Conservation (phyloP, 2,797 vertebrate genomes). For the Squalus acanthias region DNA sequence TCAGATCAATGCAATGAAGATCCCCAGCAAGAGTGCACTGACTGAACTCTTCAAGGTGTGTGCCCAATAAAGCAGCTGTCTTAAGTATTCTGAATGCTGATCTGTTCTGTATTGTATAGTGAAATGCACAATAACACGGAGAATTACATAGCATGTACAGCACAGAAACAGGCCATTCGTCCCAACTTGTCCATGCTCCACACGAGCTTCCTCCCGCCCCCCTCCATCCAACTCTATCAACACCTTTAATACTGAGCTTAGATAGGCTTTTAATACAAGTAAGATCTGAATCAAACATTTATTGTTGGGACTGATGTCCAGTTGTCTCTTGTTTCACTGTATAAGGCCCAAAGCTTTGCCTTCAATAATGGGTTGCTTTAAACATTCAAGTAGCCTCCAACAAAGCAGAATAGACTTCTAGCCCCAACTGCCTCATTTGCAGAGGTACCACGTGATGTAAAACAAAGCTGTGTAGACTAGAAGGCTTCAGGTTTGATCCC, state of each 20-base stretch:
- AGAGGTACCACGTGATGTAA: not conserved
- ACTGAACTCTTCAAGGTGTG: slow-evolving; percentile 93
- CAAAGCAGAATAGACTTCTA: not conserved
- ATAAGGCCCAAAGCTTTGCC: not conserved
- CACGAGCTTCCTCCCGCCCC: not conserved
- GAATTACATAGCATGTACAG: not conserved
- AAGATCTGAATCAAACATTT: not conserved
- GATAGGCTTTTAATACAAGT: not conserved
- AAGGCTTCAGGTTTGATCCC: not conserved
- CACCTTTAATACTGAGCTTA: not conserved
- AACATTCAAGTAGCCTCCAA: not conserved
- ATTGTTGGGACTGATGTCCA: not conserved
- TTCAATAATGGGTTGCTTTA: not conserved
- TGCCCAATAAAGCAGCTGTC: not conserved
- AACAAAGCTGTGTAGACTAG: not conserved
- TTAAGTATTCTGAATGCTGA: not conserved
- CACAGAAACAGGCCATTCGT: not conserved
- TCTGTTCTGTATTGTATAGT: too few species aligned
- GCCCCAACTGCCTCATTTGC: not conserved
- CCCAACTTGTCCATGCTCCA: not conserved
- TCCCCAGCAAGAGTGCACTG: slow-evolving; percentile 82
- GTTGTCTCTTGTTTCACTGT: not conserved
- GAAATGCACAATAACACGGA: not conserved
- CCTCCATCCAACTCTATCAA: not conserved
- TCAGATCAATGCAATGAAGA: slow-evolving; percentile 85